These are phyloP conservation scores for Stenchaetothrips biformis DNA, from an alignment of 2,888 invertebrate genomes.

Conservation along the genomic window DNA sequence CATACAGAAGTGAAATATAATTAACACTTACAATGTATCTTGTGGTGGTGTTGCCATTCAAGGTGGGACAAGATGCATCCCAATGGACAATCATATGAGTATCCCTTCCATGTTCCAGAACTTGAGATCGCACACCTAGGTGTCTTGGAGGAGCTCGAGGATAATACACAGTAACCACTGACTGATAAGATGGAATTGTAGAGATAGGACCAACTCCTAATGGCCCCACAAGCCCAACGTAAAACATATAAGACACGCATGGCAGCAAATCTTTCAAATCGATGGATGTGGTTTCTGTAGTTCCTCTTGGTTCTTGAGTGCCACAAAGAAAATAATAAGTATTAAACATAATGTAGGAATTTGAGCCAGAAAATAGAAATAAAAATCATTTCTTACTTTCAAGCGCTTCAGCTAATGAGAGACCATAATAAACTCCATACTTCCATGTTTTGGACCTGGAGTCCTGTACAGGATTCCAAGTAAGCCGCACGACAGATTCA, in stretches of 20 bases:
- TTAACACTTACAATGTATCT: constrained; percentile 57
- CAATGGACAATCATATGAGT: constrained; percentile 59
- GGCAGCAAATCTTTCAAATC: constrained; percentile 60
- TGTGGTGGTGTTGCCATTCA: constrained; percentile 44
- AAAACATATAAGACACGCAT: constrained; percentile 69
- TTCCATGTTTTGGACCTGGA: constrained; percentile 54
- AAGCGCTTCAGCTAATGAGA: constrained; percentile 53
- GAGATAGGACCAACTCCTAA: constrained; percentile 62
- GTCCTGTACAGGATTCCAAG: constrained; percentile 61
- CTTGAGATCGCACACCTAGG: constrained; percentile 48
- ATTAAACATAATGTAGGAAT: constrained; percentile 9
- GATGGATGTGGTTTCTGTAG: constrained; percentile 53
- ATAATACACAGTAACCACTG: constrained; percentile 59
- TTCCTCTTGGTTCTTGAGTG: constrained; percentile 47
- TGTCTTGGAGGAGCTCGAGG: constrained; percentile 63
- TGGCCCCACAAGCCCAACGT: constrained; percentile 61
- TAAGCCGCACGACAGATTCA: constrained; percentile 59
- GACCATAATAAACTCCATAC: constrained; percentile 70
- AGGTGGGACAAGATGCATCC: constrained; percentile 63
- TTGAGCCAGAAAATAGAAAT: background rate
- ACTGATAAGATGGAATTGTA: constrained; percentile 35
- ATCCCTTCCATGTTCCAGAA: constrained; percentile 32
- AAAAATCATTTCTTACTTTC: constrained; percentile 50
- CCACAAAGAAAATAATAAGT: constrained; percentile 29
- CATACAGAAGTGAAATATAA: constrained; percentile 30